Evolutionary conservation across 2,113 vertebrate genomes (phyloP).

Genomic region (Grantiella picta): DNA sequence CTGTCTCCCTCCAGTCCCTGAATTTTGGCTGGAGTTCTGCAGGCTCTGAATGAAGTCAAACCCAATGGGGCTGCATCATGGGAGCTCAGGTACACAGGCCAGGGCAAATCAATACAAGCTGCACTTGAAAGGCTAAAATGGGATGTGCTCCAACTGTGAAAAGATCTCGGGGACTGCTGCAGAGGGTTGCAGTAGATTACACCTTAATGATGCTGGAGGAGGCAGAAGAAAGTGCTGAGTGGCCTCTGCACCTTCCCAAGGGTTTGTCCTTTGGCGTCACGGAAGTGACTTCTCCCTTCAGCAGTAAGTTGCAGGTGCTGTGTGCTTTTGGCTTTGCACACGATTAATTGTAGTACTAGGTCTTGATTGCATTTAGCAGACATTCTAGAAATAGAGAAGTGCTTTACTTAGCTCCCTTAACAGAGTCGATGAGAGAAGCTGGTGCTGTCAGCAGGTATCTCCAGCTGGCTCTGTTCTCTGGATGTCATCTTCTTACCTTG

Average conservation of each 20-base stretch:
- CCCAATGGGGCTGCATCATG: neutral
- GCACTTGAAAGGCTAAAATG: neutral
- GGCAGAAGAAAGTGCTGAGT: neutral
- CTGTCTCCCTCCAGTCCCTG: neutral
- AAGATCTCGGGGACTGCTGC: neutral
- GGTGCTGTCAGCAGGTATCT: neutral
- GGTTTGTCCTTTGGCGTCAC: neutral
- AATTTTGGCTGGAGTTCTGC: neutral
- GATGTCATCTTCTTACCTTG: neutral
- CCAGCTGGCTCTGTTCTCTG: neutral
- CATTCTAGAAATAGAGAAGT: neutral
- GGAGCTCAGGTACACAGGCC: neutral
- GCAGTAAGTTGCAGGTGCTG: neutral
- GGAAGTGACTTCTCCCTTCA: neutral
- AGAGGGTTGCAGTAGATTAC: neutral
- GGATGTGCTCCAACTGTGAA: neutral
- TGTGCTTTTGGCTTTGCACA: neutral
- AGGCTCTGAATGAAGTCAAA: neutral
- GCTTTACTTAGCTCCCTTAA: neutral
- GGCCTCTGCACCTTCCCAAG: neutral
- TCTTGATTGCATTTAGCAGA: slow-evolving; percentile 1
- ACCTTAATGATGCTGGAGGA: neutral
- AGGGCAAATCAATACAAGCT: neutral
- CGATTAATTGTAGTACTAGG: neutral
- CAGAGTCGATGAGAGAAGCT: neutral